A percentile compares a stretch with the other conserved stretches of the same genome.
These are phyloP conservation scores for Grammomys dolichurus DNA, from an alignment of 2,113 vertebrate species.

Conservation along the genomic window DNA sequence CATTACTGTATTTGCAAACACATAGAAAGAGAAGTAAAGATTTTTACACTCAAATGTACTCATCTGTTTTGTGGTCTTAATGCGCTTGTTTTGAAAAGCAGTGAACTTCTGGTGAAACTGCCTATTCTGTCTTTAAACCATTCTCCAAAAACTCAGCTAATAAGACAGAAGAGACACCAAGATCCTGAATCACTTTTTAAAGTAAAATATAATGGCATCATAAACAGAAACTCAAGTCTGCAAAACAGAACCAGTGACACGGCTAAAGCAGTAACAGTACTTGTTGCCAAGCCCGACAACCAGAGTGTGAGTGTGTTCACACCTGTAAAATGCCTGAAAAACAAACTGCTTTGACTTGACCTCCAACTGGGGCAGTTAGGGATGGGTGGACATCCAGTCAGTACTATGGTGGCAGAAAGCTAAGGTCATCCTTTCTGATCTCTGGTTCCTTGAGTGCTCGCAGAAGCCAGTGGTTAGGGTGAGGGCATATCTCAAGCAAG, in stretches of 20 bases:
- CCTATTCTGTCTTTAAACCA: constrained; percentile 79
- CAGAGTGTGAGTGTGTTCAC: background rate
- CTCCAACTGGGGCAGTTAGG: constrained; percentile 76
- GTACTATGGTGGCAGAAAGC: constrained; percentile 79
- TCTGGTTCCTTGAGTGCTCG: constrained; percentile 84
- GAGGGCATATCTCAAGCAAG: constrained; percentile 79
- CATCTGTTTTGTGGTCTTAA: background rate
- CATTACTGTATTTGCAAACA: constrained; percentile 13
- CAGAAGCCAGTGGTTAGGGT: constrained; percentile 83
- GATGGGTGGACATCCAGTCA: constrained; percentile 74
- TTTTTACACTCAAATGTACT: background rate
- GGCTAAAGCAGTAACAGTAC: background rate
- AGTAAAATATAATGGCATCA: constrained; percentile 78
- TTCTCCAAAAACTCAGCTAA: constrained; percentile 79
- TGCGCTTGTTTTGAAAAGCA: constrained; percentile 57
- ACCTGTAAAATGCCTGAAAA: constrained; percentile 80
- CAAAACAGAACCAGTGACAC: background rate
- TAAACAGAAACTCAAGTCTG: constrained; percentile 77
- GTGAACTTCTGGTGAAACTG: constrained; percentile 14
- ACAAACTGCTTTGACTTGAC: constrained; percentile 82
- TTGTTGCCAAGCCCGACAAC: background rate
- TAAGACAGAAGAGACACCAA: constrained; percentile 80
- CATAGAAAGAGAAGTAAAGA: background rate
- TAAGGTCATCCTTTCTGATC: constrained; percentile 76
- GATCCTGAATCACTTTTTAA: constrained; percentile 68